These are phyloP conservation scores for Macrotrachela quadricornifera DNA, from an alignment of 1,140 invertebrate species.

Conservation along the genomic window DNA sequence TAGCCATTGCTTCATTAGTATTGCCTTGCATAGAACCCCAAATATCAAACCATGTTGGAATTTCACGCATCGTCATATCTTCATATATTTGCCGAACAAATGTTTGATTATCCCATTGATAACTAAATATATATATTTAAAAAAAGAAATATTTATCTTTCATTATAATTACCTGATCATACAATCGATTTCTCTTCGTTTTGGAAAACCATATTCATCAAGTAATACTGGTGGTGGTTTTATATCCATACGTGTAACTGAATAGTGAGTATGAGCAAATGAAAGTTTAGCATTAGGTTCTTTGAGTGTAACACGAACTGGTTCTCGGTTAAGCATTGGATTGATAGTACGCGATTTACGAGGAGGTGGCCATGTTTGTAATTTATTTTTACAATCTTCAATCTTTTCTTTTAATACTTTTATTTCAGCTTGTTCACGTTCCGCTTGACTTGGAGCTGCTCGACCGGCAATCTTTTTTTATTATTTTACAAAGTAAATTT, in stretches of 20 bases:
- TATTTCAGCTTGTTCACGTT: neutral
- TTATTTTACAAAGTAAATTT: too few species aligned
- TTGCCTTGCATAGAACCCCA: slow-evolving; percentile 7
- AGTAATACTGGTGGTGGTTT: neutral
- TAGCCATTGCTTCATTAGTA: slow-evolving; percentile 8
- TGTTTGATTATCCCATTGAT: slow-evolving; percentile 8
- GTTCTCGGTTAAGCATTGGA: neutral
- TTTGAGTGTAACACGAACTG: neutral
- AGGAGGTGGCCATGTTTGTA: slow-evolving; percentile 2
- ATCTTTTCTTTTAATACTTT: neutral
- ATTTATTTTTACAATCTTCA: slow-evolving; percentile 7
- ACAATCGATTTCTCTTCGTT: slow-evolving; percentile 1
- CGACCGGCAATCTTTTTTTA: neutral
- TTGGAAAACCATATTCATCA: slow-evolving; percentile 4
- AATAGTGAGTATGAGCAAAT: neutral
- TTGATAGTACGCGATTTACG: neutral
- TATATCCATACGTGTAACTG: neutral
- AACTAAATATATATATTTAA: neutral
- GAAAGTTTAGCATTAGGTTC: neutral
- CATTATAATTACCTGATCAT: neutral
- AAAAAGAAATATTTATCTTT: too few species aligned
- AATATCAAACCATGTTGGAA: slow-evolving; percentile 7
- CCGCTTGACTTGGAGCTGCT: neutral
- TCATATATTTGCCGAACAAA: slow-evolving; percentile 3
- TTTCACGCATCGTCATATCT: neutral